These are phyloP conservation scores for Aricia artaxerxes DNA, from an alignment of 2,888 invertebrate species.

Conservation along the genomic window DNA sequence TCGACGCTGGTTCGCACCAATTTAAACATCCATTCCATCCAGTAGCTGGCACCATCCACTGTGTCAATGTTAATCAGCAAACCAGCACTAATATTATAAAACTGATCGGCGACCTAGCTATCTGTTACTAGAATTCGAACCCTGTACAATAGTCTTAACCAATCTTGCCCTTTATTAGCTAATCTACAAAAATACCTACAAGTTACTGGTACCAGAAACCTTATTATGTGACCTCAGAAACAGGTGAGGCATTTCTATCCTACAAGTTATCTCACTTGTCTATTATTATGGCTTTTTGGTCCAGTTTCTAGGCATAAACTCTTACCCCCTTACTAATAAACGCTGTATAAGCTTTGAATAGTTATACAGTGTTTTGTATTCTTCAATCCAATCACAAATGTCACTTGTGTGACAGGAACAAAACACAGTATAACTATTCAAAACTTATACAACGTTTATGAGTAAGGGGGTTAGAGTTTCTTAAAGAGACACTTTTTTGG, in stretches of 20 bases:
- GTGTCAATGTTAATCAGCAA: neutral
- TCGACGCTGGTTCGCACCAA: neutral
- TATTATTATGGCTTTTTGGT: too few species aligned
- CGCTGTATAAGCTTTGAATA: too few species aligned
- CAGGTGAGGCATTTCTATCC: too few species aligned
- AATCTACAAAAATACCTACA: neutral
- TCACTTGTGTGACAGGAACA: too few species aligned
- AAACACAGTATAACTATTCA: too few species aligned
- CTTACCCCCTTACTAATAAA: neutral
- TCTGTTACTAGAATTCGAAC: neutral
- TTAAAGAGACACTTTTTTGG: neutral
- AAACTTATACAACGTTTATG: too few species aligned
- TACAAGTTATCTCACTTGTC: too few species aligned
- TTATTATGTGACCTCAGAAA: neutral
- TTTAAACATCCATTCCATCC: neutral
- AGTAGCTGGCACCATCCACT: neutral
- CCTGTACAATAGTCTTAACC: neutral
- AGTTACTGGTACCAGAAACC: neutral
- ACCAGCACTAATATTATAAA: neutral
- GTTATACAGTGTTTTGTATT: too few species aligned
- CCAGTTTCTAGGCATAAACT: neutral
- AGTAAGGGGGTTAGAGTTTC: neutral
- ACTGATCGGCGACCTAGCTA: constrained; percentile 12
- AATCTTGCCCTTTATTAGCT: neutral
- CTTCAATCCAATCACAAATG: too few species aligned